phyloP scores from a whole-genome alignment of 2,113 vertebrate species.

The Ctenodactylus gundi region DNA sequence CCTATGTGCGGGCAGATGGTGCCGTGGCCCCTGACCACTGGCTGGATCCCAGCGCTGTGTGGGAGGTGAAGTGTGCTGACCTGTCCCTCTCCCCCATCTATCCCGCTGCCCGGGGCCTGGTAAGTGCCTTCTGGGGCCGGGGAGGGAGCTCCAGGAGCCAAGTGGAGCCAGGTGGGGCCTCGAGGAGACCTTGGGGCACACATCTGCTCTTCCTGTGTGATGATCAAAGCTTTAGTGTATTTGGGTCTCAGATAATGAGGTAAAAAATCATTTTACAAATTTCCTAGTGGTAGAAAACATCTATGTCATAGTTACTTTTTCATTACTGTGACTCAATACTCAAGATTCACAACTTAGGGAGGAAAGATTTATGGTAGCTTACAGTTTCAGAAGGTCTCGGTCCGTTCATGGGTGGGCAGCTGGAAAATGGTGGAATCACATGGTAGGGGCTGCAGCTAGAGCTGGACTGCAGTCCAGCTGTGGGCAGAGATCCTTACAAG shows the following conservation, averaged over 20 bases:
- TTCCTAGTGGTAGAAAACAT: neutral
- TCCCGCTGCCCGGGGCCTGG: slow-evolving; percentile 92
- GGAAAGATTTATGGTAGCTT: no score
- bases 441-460: no score
- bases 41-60: slow-evolving; percentile 91
- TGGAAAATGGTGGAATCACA: no score
- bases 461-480: no score
- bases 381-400: no score
- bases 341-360: no score
- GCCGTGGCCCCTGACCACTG: slow-evolving; percentile 90
- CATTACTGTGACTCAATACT: no score
- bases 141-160: rapidly evolving
- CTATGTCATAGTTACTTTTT: no score
- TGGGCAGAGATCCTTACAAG: no score
- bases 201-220: neutral
- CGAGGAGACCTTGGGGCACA: neutral
- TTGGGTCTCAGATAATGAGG: neutral
- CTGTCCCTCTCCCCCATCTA: slow-evolving; percentile 93
- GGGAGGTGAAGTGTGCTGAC: slow-evolving; percentile 95
- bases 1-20: slow-evolving; percentile 90
- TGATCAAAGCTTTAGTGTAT: neutral
- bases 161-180: rapidly evolving
- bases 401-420: no score
- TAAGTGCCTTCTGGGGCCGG: slow-evolving; percentile 80
- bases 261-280: neutral